Evolutionary conservation across 2,888 invertebrate genomes (phyloP), one percentile per base, ranked within the genome.

Genomic region (Anorthoa munda): DNA sequence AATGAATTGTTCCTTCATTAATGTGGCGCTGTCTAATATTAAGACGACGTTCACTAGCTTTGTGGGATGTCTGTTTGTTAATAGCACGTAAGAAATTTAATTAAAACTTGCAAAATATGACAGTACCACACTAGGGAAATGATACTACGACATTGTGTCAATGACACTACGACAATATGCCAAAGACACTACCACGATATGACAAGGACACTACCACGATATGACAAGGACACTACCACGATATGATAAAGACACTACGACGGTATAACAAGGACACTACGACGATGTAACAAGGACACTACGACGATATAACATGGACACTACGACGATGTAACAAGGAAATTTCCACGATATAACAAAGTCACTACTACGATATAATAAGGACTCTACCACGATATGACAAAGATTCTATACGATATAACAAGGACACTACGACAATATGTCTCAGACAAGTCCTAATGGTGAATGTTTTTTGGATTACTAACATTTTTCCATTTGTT

Each of bases 31-130:
- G 89, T 97, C 97, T 48, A 98, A 97, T 85, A 97, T 98, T 59
- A 98, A 97, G 91, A 97, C 97, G 17, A 98, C 98, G 63, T 97
- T 97, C 71, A 97, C 97, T 0, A 97, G 95, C 79, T 98, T 98
- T 91, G 94, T 95, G 59, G 97, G 97, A 70, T 97, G 97, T 58
- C 87, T 96, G 7, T 97, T 98, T 77, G 94, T 97, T 68, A 97
- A 97, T 90, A 97, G 97, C 86, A 60, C 60, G 60, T 45, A n/a
- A 60, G 60, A 93, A 71, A 4, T 23, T 53, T 56, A 31, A 39
- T 39, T 7, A 31, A 31, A 31, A 31, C 7, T 1, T 39, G 9
- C 9, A 9, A 9, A 39, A 39, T 39, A 39, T 39, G 39, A 9
- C 9, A 39, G 1, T 39, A 0, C 39, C 1, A 9, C 39, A 39